A percentile compares a stretch with the other conserved stretches of the same genome.
Evolutionary conservation across 2,888 invertebrate genomes (phyloP).

Genomic region (Chouioia cunea): DNA sequence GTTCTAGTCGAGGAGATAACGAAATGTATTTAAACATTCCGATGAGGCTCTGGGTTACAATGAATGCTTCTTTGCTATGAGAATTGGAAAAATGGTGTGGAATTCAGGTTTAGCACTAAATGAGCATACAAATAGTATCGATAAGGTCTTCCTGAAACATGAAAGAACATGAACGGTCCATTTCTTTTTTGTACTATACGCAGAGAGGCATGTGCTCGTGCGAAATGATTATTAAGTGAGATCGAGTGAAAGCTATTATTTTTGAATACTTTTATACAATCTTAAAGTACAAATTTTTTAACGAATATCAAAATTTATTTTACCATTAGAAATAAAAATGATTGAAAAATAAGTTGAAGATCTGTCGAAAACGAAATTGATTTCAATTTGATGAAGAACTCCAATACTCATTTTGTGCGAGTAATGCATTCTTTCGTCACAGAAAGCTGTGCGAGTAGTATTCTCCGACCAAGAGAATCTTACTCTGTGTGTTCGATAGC

Average conservation of each 20-base stretch:
- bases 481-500: slow-evolving; percentile 53
- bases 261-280: slow-evolving; percentile 11
- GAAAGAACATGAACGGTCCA: slow-evolving; percentile 56
- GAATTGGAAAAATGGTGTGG: slow-evolving; percentile 53
- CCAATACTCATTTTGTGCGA: slow-evolving; percentile 36
- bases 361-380: slow-evolving; percentile 4
- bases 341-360: slow-evolving; percentile 1
- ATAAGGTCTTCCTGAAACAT: slow-evolving; percentile 63
- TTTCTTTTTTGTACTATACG: slow-evolving; percentile 47
- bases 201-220: slow-evolving; percentile 26
- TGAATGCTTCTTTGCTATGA: slow-evolving; percentile 57
- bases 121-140: slow-evolving; percentile 58
- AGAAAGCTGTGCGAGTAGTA: slow-evolving; percentile 38
- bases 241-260: slow-evolving; percentile 12
- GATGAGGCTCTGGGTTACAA: slow-evolving; percentile 56
- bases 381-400: slow-evolving; percentile 21
- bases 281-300: slow-evolving; percentile 22
- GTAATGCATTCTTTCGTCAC: slow-evolving; percentile 38
- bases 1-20: slow-evolving; percentile 51
- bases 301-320: slow-evolving; percentile 1
- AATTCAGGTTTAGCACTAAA: slow-evolving; percentile 62
- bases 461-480: slow-evolving; percentile 45
- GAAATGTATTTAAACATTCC: slow-evolving; percentile 63
- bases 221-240: slow-evolving; percentile 32
- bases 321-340: neutral